Percentiles rank a stretch among this genome's conserved stretches.
Conservation (phyloP, 2,797 vertebrate species). For the Myotis myotis region DNA sequence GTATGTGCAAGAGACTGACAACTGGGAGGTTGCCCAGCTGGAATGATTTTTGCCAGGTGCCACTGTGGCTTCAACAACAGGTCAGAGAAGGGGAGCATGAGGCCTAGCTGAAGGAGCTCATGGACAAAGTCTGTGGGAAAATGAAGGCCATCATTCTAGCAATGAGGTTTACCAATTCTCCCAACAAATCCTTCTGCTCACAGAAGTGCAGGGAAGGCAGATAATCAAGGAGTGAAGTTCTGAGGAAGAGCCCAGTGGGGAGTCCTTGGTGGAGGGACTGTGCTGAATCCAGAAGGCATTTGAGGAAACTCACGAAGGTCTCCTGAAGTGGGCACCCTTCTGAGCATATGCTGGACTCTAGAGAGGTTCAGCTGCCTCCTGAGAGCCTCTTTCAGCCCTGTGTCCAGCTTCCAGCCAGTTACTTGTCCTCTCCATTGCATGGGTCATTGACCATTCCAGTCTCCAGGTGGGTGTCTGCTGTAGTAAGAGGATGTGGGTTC, state of each 20-base stretch:
- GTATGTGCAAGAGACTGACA: slow-evolving; percentile 80
- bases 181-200: too few relatives aligned
- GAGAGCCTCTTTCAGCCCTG: rapidly evolving
- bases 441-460: rapidly evolving
- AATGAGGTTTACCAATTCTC: neutral
- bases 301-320: rapidly evolving
- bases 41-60: slow-evolving; percentile 80
- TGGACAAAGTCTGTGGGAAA: slow-evolving; percentile 82
- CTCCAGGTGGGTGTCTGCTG: neutral
- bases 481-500: rapidly evolving
- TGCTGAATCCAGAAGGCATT: neutral
- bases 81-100: slow-evolving; percentile 63
- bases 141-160: slow-evolving; percentile 66
- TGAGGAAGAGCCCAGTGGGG: rapidly evolving
- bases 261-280: neutral
- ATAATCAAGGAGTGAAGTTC: too few relatives aligned
- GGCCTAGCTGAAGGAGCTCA: slow-evolving; percentile 83
- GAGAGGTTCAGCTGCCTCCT: rapidly evolving
- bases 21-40: slow-evolving; percentile 78
- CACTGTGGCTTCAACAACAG: slow-evolving; percentile 87
- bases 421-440: neutral
- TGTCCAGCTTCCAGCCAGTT: neutral
- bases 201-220: too few relatives aligned
- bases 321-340: rapidly evolving
- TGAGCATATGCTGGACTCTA: rapidly evolving